Evolutionary conservation across 2,113 vertebrate species (phyloP), one percentile per base, ranked within the genome.

Genomic region (Bufo bufo): DNA sequence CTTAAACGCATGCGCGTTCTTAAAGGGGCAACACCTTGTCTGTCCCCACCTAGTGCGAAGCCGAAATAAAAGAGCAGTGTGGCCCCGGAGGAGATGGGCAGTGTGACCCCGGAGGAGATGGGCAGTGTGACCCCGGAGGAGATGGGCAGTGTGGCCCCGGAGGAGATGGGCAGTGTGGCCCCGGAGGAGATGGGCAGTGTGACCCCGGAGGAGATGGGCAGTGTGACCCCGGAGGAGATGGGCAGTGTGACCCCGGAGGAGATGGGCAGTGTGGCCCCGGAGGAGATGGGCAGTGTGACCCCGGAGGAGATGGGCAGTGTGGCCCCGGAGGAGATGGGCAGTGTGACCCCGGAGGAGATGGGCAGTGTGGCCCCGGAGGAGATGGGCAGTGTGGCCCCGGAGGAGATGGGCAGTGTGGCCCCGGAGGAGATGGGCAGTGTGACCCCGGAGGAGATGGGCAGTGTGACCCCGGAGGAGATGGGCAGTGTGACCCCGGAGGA

Each of bases 1-100:
- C 89, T 6, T 77, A 50, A 49, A 69, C 6, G 89, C 86, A 79
- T 85, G 56, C 50, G 65, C 90, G n/a, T 14, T 43, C 71, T 89
- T 86, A 86, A 89, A 88, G 82, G 20, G 49, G 81, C 69, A 77
- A 45, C 72, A n/a, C 0, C 77, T 13, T 0, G 45, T 75, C 16
- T 4, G 74, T 77, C 47, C 33, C 23, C 69, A 66, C n/a, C 33
- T 33, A 33, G 33, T 33, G 33, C 33, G 1, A 33, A 33, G 33
- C 33, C 33, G 33, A 33, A 33, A 33, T 33, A 33, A 33, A 33
- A 1, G 3, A 33, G 71, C 33, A 72, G 45, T 43, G 65, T 6
- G 33, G 33, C 33, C 33, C 33, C 33, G 33, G n/a, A n/a, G n/a
- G n/a, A n/a, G n/a, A n/a, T n/a, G 3, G 71, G 71, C 33, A 72